Percentiles rank a stretch among this genome's conserved stretches.
phyloP scores from a whole-genome alignment of 2,888 invertebrate species.

The Phyto melanocephala region DNA sequence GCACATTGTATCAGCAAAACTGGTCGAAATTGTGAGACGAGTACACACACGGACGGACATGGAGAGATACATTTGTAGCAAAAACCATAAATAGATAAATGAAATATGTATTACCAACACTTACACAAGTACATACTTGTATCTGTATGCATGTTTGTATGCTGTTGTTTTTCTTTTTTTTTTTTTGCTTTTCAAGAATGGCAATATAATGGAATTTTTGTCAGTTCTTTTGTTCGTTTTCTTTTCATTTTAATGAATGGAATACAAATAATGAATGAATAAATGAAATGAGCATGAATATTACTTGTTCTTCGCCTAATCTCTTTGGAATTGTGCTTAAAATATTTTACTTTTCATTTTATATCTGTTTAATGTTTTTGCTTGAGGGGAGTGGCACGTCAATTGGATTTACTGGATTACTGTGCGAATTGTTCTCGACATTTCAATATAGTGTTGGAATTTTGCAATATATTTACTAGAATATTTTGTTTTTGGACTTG shows the following conservation, averaged over 20 bases:
- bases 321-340: not conserved
- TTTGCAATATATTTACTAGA: constrained; percentile 4
- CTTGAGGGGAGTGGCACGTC: constrained; percentile 44
- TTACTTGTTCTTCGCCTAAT: not conserved
- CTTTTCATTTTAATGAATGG: constrained; percentile 40
- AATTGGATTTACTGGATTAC: constrained; percentile 53
- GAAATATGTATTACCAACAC: constrained; percentile 10
- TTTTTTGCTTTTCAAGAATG: constrained; percentile 35
- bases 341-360: not conserved
- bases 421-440: constrained; percentile 44
- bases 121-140: not conserved
- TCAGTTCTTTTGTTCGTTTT: constrained; percentile 20
- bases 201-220: constrained; percentile 30
- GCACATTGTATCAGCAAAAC: constrained; percentile 18
- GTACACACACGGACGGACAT: not conserved
- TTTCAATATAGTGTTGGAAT: constrained; percentile 45
- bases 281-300: constrained; percentile 8
- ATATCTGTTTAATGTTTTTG: not conserved
- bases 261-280: constrained; percentile 46
- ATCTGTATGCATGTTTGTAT: not conserved
- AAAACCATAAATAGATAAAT: constrained; percentile 36
- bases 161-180: too few species aligned
- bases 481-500: constrained; percentile 4
- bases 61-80: not conserved
- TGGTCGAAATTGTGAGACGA: constrained; percentile 18